Evolutionary conservation across 2,797 vertebrate genomes (phyloP), one percentile per base, ranked within the genome.

Genomic region (Semaprochilodus insignis): DNA sequence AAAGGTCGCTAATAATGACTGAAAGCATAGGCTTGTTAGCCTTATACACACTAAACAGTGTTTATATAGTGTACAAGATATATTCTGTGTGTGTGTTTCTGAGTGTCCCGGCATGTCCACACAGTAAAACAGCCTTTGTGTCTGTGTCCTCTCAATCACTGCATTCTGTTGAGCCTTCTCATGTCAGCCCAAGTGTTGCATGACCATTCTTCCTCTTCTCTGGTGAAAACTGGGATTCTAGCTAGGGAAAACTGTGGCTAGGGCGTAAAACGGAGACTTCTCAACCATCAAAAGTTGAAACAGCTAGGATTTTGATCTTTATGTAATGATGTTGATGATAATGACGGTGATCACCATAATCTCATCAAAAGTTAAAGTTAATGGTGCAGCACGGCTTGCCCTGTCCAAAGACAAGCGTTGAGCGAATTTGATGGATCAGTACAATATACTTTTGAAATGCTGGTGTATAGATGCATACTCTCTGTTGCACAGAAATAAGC

Each of bases 351-450:
- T 91, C 91, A 91, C 91, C 90, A 85, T 85, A 88, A 86, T 87
- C 90, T 90, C 93, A 91, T 48, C 91, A 90, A 92, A 91, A 91
- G 91, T 93, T 90, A 87, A 89, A 93, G 81, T 87, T 81, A 91
- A 91, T 91, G 90, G 90, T 88, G 87, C 88, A 87, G 71, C 80
- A 84, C 86, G 88, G 48, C 73, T 84, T 82, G 40, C 14, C 57
- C 48, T 75, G 57, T 73, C 51, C 73, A 79, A 67, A 71, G 63
- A 73, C 52, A 78, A 77, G 83, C 55, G 77, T 77, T 81, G 77
- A 73, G 74, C 72, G 77, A 85, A 40, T 84, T 81, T 81, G 77
- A 85, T 85, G 72, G 62, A 87, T 85, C 36, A 51, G 16, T 83
- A 36, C 21, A 62, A n/a, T 69, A 48, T 51, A 86, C 90, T 83